A percentile compares a stretch with the other conserved stretches of the same genome.
Evolutionary conservation across 30 jellyfish, hydroid and myxozoan genomes (phyloP).

Genomic region (Turritopsis rubra): DNA sequence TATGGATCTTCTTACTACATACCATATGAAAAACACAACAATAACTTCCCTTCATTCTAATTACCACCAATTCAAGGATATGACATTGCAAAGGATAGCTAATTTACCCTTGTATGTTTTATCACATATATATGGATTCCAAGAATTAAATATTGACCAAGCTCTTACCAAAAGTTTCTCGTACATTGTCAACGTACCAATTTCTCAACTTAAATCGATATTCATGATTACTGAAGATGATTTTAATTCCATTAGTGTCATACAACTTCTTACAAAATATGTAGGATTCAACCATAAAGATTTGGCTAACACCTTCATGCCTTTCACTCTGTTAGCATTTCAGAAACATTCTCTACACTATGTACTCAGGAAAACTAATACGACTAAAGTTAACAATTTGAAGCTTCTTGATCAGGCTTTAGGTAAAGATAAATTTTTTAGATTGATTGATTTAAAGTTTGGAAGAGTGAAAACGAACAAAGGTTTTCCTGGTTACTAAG

Average conservation of each 20-base stretch:
- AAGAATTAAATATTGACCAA: too few relatives aligned
- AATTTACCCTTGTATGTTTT: not conserved
- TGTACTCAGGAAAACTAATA: not conserved
- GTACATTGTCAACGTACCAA: not conserved
- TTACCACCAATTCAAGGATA: not conserved
- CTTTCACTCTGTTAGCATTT: not conserved
- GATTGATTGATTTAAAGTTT: not conserved
- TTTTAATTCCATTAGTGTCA: not conserved
- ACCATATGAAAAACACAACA: not conserved
- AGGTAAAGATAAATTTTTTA: not conserved
- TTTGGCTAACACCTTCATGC: not conserved
- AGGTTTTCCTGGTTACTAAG: too few relatives aligned
- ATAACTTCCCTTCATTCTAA: not conserved
- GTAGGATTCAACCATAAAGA: not conserved
- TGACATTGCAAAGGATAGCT: not conserved
- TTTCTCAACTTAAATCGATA: not conserved
- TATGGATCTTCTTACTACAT: not conserved
- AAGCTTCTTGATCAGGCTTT: not conserved
- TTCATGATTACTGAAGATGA: not conserved
- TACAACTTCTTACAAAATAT: not conserved
- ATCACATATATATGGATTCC: not conserved
- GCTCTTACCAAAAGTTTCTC: not conserved
- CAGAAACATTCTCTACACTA: not conserved
- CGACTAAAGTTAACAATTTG: not conserved
- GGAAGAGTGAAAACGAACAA: not conserved